phyloP scores from a whole-genome alignment of 2,888 invertebrate species.

The Microplitis manilae region DNA sequence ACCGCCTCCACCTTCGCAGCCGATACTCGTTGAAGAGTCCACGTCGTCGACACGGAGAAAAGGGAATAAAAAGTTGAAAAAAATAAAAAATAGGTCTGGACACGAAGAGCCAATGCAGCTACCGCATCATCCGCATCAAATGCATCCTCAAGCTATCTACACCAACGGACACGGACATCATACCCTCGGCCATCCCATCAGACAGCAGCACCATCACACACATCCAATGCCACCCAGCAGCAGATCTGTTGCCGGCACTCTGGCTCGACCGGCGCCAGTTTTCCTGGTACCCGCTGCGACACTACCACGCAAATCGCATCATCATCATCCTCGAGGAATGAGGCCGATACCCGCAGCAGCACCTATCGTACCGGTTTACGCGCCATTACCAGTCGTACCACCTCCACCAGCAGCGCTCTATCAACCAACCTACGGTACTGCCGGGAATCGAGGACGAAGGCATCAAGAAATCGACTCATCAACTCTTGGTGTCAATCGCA shows the following conservation, averaged over 20 bases:
- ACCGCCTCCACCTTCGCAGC: slow-evolving; percentile 71
- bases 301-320: slow-evolving; percentile 68
- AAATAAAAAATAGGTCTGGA: slow-evolving; percentile 59
- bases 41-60: slow-evolving; percentile 62
- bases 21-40: slow-evolving; percentile 63
- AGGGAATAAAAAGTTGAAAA: slow-evolving; percentile 65
- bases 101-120: slow-evolving; percentile 66
- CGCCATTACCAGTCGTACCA: slow-evolving; percentile 74
- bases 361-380: slow-evolving; percentile 73
- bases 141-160: slow-evolving; percentile 60
- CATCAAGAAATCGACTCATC: slow-evolving; percentile 56
- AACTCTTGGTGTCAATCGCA: slow-evolving; percentile 60
- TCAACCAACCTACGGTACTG: slow-evolving; percentile 74
- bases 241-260: slow-evolving; percentile 65
- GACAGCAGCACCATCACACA: slow-evolving; percentile 64
- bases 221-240: slow-evolving; percentile 63
- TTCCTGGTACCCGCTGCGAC: slow-evolving; percentile 76
- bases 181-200: slow-evolving; percentile 66
- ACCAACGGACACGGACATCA: slow-evolving; percentile 69
- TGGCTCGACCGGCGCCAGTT: slow-evolving; percentile 66
- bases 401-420: slow-evolving; percentile 78
- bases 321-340: slow-evolving; percentile 67
- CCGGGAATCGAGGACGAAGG: slow-evolving; percentile 71
- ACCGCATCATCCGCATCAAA: slow-evolving; percentile 55
- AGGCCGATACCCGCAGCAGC: slow-evolving; percentile 70